Percentiles rank a stretch among this genome's conserved stretches.
Conservation (phyloP, 2,113 vertebrate genomes). For the Noturus placidus region DNA sequence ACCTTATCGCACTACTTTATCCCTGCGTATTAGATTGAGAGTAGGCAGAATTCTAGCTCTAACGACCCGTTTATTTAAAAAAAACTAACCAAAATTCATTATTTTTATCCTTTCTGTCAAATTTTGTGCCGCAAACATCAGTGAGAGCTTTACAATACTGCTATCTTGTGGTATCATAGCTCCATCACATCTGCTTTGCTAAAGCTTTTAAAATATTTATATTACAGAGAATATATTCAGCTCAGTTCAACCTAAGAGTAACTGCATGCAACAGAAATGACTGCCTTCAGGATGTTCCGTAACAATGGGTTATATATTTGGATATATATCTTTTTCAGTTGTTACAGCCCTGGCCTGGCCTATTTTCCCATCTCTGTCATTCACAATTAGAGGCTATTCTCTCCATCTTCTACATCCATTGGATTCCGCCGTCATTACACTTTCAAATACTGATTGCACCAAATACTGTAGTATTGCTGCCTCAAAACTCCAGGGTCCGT, state of each 20-base stretch:
- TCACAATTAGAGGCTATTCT: not conserved
- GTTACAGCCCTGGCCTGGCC: not conserved
- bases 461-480: not conserved
- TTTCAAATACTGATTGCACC: not conserved
- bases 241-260: not conserved
- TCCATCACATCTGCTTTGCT: not conserved
- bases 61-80: no score
- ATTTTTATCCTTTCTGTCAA: no score
- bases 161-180: slow-evolving; percentile 16
- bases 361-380: not conserved
- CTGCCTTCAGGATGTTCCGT: not conserved
- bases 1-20: no score
- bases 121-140: no score
- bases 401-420: not conserved
- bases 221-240: not conserved
- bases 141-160: not conserved
- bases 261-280: not conserved
- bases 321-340: no score
- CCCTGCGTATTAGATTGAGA: no score
- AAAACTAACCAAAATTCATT: no score
- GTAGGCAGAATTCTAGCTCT: no score
- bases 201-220: not conserved
- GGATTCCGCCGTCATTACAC: not conserved
- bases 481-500: not conserved
- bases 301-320: no score